Evolutionary conservation across 2,888 invertebrate genomes (phyloP).

Genomic region (Phyllotreta cruciferae): DNA sequence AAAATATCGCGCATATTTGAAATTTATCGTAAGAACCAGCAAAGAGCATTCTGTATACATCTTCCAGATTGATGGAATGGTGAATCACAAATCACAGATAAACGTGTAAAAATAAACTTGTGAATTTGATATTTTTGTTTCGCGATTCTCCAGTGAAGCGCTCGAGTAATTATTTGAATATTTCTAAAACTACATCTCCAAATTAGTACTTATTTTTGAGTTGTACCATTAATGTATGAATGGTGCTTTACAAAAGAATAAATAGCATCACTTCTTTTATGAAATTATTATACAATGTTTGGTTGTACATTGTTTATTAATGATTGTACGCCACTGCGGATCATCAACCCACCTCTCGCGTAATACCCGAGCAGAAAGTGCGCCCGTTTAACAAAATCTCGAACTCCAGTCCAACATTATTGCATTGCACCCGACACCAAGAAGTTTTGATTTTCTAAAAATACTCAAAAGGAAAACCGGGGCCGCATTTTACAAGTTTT

Average conservation of each 20-base stretch:
- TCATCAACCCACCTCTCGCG: slow-evolving; percentile 15
- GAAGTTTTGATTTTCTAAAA: slow-evolving; percentile 60
- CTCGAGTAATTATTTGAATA: too few relatives aligned
- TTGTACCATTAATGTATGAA: too few relatives aligned
- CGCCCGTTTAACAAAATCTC: slow-evolving; percentile 44
- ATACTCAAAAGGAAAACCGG: slow-evolving; percentile 54
- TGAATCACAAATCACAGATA: slow-evolving; percentile 3
- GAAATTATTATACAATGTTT: too few relatives aligned
- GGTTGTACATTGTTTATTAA: slow-evolving; percentile 3
- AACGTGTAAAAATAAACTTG: slow-evolving; percentile 21
- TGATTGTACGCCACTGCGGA: slow-evolving; percentile 15
- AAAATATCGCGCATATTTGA: too few relatives aligned
- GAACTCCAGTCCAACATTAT: slow-evolving; percentile 10
- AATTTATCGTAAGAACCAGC: too few relatives aligned
- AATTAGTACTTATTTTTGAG: too few relatives aligned
- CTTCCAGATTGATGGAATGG: slow-evolving; percentile 3
- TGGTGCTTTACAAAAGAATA: not conserved
- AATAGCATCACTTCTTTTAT: too few relatives aligned
- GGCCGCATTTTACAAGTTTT: slow-evolving; percentile 52
- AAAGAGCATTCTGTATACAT: too few relatives aligned
- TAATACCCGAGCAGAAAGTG: slow-evolving; percentile 25
- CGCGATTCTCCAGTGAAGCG: slow-evolving; percentile 3
- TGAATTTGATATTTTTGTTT: slow-evolving; percentile 14
- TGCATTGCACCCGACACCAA: slow-evolving; percentile 55
- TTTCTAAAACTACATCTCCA: too few relatives aligned